These are phyloP conservation scores for Cotesia congregata DNA, from an alignment of 2,888 invertebrate genomes.

Conservation along the genomic window DNA sequence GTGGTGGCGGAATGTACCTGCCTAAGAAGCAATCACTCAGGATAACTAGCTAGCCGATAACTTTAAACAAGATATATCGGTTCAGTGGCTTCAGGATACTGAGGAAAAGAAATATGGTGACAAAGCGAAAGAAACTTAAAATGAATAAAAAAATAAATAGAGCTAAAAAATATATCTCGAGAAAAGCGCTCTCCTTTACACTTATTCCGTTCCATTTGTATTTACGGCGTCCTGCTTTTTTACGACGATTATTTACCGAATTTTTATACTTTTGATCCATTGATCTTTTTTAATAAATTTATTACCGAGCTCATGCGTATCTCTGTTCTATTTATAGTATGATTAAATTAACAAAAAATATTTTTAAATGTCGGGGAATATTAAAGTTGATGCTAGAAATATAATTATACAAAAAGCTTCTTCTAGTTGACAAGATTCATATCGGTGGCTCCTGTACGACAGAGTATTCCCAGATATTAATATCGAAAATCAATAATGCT, in stretches of 20 bases:
- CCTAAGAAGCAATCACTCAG: conserved; percentile 56
- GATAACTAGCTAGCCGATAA: conserved; percentile 60
- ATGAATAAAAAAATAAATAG: conserved; percentile 36
- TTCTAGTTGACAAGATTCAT: not conserved
- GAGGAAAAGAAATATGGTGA: conserved; percentile 21
- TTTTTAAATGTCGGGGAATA: conserved; percentile 18
- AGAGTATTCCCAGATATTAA: conserved; percentile 24
- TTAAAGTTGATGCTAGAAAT: not conserved
- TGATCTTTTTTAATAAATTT: not conserved
- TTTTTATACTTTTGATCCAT: not conserved
- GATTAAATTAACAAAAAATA: not conserved
- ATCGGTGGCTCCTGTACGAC: not conserved
- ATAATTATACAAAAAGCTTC: not conserved
- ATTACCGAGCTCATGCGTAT: not conserved
- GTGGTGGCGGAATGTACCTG: conserved; percentile 40
- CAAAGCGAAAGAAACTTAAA: conserved; percentile 24
- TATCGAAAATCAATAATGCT: conserved; percentile 34
- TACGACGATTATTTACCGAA: too few relatives aligned
- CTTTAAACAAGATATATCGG: conserved; percentile 61
- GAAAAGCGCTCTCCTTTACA: conserved; percentile 47
- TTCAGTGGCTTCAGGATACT: conserved; percentile 37
- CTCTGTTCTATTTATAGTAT: too few relatives aligned
- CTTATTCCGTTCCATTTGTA: conserved; percentile 60
- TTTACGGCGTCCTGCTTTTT: conserved; percentile 46
- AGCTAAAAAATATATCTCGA: conserved; percentile 31